Evolutionary conservation across 2,888 invertebrate genomes (phyloP), one percentile per base, ranked within the genome.

Genomic region (Chrysolina oricalcia): DNA sequence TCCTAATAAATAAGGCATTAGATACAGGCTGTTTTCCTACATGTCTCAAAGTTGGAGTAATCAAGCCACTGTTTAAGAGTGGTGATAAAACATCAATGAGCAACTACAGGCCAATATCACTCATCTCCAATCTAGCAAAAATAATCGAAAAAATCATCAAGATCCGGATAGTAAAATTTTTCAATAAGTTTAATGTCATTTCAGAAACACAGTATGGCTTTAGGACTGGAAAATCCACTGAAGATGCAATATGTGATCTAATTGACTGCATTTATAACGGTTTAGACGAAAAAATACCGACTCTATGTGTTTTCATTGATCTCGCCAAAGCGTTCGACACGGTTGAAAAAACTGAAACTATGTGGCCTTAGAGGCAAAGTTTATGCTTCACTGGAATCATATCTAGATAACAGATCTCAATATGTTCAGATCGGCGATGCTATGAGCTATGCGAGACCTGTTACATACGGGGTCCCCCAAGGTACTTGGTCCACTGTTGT

Each of bases 381-480:
- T 5, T 66, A 68, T 13, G n/a, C 15, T 13, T 53, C 48, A 13
- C 17, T 72, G 66, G 40, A 71, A 68, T 65, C 67, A 9, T 66
- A 71, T 65, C 27, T 68, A 35, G n/a, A 46, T 10, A 59, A 59
- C 10, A 69, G 59, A 69, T n/a, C 50, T n/a, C 70, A 69, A 69
- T 69, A 23, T 69, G 70, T 69, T 17, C 17, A 59, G 17, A 64
- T 69, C 1, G 35, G 23, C 9, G 53, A 56, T n/a, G 35, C 21
- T 2, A 70, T 40, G 43, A 70, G 64, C n/a, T 40, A n/a, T 40
- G 21, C 21, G 13, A 43, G 64, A 41, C 19, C 21, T 41, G 64
- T 70, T 15, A 70, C 46, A 15, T 70, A 35, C 46, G 40, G 40
- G 21, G 70, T 70, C 2, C 70, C 64, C 6, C 70, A 70, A 66